These are phyloP conservation scores for Lepidurus apus DNA, from an alignment of 1,140 invertebrate genomes.

Conservation along the genomic window DNA sequence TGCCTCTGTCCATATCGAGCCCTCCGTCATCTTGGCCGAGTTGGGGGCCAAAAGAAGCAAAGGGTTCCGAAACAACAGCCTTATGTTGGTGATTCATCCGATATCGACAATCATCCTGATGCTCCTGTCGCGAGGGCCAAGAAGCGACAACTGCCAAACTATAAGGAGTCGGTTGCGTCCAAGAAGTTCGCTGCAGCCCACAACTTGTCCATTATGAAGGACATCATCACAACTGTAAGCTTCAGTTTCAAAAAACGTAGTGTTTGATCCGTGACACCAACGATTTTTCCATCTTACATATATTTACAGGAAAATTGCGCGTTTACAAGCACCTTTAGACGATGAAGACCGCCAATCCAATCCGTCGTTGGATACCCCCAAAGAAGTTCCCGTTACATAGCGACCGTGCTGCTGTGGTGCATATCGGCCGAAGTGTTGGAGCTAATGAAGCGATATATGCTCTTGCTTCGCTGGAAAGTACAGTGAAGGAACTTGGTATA, in stretches of 20 bases:
- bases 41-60: too few relatives aligned
- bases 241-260: background rate
- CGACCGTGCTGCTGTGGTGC: background rate
- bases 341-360: background rate
- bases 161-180: background rate
- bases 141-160: background rate
- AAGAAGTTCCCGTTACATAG: background rate
- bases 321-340: background rate
- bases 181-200: too few relatives aligned
- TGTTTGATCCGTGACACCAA: background rate
- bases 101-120: too few relatives aligned
- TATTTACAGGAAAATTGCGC: background rate
- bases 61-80: too few relatives aligned
- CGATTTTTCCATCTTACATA: background rate
- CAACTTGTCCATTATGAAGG: too few relatives aligned
- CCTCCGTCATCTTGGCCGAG: too few relatives aligned
- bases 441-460: background rate
- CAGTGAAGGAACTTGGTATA: background rate
- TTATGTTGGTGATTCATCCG: too few relatives aligned
- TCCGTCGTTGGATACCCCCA: background rate
- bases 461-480: background rate
- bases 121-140: background rate
- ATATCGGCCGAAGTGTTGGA: background rate
- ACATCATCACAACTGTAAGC: background rate
- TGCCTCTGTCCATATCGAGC: too few relatives aligned